Base-by-base conservation (phyloP, 2,888 invertebrate genomes). In the Zygogramma bicolorata region DNA sequence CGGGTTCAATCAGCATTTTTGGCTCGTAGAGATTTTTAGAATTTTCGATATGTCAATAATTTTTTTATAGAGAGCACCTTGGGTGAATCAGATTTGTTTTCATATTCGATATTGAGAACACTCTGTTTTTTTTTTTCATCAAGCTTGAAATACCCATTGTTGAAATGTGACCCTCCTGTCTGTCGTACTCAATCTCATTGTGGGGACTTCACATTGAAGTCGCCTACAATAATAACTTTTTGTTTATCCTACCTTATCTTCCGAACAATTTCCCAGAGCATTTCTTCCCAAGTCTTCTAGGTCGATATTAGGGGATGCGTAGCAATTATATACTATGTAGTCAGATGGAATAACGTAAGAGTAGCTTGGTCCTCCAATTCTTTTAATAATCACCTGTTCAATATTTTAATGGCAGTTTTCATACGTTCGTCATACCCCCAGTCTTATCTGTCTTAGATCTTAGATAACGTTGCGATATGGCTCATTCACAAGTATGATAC, bases 151-250 rank as follows among this genome's bases (percentile, higher is more conserved):
- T n/a, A n/a, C n/a, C n/a, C n/a, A n/a, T n/a, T n/a, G n/a, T n/a
- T n/a, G n/a, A n/a, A n/a, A n/a, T n/a, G n/a, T n/a, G n/a, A n/a
- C 68, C 59, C 68, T 71, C n/a, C 38, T 27, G 34, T 78, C 71
- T 2, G 70, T 70, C 3, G 8, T 18, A 7, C 13, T 20, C 72
- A 73, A 68, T 3, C 74, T 77, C 76, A 77, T 27, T 76, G 74
- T 34, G 72, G 70, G 2, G 73, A 77, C 66, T 78, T 75, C 2
- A 75, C 71, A 31, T 53, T 53, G 20, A 53, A 53, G 18, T 53
- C 53, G 3, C 53, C 20, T 8, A 53, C 53, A 2, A 53, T 18
- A 2, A 53, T 3, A 31, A 7, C 22, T 13, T 58, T 25, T 22
- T 58, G 27, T 3, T 58, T 58, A 10, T 58, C 4, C 4, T 6